Conservation (phyloP, 2,797 vertebrate species). For the Synanceia verrucosa region DNA sequence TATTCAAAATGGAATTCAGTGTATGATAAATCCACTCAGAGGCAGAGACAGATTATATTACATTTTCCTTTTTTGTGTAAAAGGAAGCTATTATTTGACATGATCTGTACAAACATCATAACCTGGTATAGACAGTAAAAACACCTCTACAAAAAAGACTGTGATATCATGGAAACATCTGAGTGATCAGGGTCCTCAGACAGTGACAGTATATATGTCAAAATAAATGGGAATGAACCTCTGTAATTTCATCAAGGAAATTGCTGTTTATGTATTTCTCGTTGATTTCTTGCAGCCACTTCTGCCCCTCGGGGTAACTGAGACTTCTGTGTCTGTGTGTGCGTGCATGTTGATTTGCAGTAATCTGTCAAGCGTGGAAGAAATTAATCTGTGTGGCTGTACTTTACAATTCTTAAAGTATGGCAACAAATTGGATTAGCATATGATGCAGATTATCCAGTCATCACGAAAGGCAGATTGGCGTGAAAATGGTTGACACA, state of each 20-base stretch:
- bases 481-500: constrained; percentile 19
- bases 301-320: constrained; percentile 1
- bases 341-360: constrained; percentile 32
- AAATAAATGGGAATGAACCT: constrained; percentile 1
- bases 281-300: constrained; percentile 3
- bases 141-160: background rate
- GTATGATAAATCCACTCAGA: background rate
- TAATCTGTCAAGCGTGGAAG: constrained; percentile 17
- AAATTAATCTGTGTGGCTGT: constrained; percentile 30
- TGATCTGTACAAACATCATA: background rate
- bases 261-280: constrained; percentile 21
- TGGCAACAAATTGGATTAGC: constrained; percentile 44
- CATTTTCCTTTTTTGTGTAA: background rate
- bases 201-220: background rate
- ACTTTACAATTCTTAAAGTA: constrained; percentile 32
- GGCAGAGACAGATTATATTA: background rate
- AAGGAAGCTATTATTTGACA: background rate
- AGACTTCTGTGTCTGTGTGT: constrained; percentile 16
- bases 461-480: constrained; percentile 11
- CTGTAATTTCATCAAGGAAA: constrained; percentile 40
- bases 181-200: background rate
- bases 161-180: background rate
- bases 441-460: constrained; percentile 42
- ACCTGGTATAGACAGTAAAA: background rate
- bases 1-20: background rate